Evolutionary conservation across 2,113 vertebrate species (phyloP), one percentile per base, ranked within the genome.

Genomic region (Gasterosteus nipponicus): DNA sequence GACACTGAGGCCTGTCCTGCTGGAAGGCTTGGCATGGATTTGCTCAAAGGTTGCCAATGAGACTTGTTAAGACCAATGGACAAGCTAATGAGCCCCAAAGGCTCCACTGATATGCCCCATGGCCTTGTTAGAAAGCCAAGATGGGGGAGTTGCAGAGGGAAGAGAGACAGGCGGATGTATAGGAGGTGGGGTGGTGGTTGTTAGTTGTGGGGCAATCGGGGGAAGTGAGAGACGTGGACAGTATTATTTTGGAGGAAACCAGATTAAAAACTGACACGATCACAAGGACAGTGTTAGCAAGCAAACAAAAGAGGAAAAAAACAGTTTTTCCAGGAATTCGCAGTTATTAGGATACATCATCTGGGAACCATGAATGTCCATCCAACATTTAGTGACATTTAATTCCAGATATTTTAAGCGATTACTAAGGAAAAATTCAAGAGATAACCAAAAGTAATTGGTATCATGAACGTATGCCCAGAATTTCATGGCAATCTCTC

Each of bases 61-160:
- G 62, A 77, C 65, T 89, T 75, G 67, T 57, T 79, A 69, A 73
- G 66, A 86, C 77, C 81, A 86, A 80, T 78, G 72, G 64, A 81
- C 61, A 64, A 83, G 63, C 89, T 93, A 93, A 94, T 91, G 86
- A 93, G 86, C 78, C 90, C 81, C 5, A 57, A 87, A 90, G 89
- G 90, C 65, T 54, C 58, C 51, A 33, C 35, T 70, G 60, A 86
- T 75, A 76, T 72, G 72, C 76, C 78, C 81, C 15, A 57, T 76
- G 53, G 77, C 68, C 79, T 87, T 81, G 76, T 85, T 89, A 86
- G 73, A 82, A 72, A 44, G 41, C 60, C 67, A 65, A 60, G 63
- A 87, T 59, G 72, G 73, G 29, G 14, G 51, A 53, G 51, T 46
- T 74, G 31, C 64, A 76, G 41, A 44, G 53, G 33, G 77, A 72